A percentile compares a stretch with the other conserved stretches of the same genome.
These are phyloP conservation scores for Halocynthia aurantium DNA, from an alignment of 23 tunicate genomes.

Conservation along the genomic window DNA sequence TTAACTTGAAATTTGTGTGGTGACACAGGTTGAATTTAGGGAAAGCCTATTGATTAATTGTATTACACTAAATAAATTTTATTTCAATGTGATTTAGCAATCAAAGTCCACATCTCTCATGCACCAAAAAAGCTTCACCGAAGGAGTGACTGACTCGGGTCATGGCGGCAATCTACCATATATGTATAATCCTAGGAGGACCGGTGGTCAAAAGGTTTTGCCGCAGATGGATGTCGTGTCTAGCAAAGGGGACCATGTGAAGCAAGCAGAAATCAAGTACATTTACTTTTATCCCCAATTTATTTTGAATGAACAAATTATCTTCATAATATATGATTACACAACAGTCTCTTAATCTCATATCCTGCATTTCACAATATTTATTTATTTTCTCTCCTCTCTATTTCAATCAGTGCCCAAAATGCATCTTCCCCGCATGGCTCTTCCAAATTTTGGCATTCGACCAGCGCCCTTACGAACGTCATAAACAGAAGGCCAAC, in stretches of 20 bases:
- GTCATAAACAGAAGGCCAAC: constrained; percentile 20
- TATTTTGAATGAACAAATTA: no score
- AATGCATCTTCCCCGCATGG: constrained; percentile 23
- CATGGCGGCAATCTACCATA: constrained; percentile 26
- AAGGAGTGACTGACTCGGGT: constrained; percentile 11
- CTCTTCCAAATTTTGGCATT: constrained; percentile 16
- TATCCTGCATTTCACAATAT: no score
- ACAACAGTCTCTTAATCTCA: no score
- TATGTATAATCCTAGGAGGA: constrained; percentile 47
- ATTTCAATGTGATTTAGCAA: no score
- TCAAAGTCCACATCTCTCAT: neutral
- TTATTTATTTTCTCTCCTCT: no score
- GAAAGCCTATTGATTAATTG: no score
- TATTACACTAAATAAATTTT: no score
- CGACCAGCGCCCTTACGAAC: constrained; percentile 3
- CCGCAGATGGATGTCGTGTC: constrained; percentile 25
- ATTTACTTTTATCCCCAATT: no score
- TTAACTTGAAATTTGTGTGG: no score
- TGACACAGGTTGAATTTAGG: no score
- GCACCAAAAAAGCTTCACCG: constrained; percentile 19
- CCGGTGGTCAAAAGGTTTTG: constrained; percentile 34
- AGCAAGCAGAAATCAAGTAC: no score
- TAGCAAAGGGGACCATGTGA: neutral
- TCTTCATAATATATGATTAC: no score
- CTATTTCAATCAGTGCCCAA: neutral